Conservation (phyloP, 2,888 invertebrate species). For the Megaustenia siamemsis region DNA sequence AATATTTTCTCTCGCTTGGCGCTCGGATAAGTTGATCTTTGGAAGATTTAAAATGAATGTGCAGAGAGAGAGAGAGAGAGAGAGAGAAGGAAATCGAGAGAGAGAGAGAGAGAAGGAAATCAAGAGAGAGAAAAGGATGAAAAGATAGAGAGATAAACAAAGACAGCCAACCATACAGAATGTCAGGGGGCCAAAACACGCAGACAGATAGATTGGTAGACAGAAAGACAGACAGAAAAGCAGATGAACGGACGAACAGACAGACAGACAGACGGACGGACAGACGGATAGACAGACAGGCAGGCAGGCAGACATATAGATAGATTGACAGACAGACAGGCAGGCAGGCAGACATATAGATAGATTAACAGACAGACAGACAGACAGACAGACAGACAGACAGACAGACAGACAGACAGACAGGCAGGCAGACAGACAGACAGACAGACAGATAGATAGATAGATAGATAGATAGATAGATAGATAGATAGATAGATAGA, state of each 20-base stretch:
- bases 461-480: no score
- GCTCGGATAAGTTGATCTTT: no score
- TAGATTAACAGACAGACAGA: conserved; percentile 32
- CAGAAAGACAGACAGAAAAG: no score
- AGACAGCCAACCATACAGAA: background rate
- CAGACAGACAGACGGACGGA: background rate
- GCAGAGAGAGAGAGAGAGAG: background rate
- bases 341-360: background rate
- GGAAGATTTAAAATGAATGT: background rate
- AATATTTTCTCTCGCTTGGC: no score
- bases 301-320: background rate
- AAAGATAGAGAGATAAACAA: conserved; percentile 20
- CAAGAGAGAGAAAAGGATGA: background rate
- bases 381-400: conserved; percentile 23
- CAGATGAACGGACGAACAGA: no score
- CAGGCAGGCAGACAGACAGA: no score
- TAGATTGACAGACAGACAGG: background rate
- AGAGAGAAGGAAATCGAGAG: background rate
- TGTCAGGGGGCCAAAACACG: no score
- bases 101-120: background rate
- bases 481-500: no score
- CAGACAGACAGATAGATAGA: no score
- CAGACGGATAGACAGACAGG: background rate
- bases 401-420: no score
- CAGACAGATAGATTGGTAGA: no score